These are phyloP conservation scores for Anabas testudineus DNA, from an alignment of 2,797 vertebrate genomes.

Conservation along the genomic window DNA sequence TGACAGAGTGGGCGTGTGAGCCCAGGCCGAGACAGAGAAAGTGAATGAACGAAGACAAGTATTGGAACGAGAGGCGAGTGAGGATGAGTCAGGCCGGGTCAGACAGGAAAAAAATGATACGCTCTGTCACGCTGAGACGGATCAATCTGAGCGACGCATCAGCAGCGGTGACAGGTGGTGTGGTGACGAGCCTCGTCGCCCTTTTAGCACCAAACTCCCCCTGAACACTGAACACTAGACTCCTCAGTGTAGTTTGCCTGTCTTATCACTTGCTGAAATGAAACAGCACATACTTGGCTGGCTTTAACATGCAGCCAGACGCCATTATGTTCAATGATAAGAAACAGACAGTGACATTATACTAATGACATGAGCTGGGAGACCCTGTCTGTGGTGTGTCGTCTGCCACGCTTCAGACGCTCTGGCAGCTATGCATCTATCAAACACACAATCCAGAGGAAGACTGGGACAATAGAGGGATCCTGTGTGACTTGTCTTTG, in stretches of 20 bases:
- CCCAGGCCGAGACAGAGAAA: constrained; percentile 32
- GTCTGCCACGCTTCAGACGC: constrained; percentile 31
- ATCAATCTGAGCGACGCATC: constrained; percentile 43
- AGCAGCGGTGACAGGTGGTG: constrained; percentile 51
- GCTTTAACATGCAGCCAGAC: constrained; percentile 36
- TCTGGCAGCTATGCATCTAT: constrained; percentile 17
- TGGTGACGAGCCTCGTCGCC: constrained; percentile 2
- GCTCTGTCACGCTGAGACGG: constrained; percentile 34
- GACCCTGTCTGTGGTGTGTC: constrained; percentile 45
- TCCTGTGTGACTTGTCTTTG: constrained; percentile 13
- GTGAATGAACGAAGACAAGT: constrained; percentile 38
- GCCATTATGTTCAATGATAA: constrained; percentile 46
- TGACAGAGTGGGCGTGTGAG: constrained; percentile 46
- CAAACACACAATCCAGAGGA: constrained; percentile 35
- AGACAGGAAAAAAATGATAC: constrained; percentile 51
- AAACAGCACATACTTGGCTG: constrained; percentile 53
- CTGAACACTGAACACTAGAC: constrained; percentile 6
- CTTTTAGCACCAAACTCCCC: neutral
- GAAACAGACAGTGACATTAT: constrained; percentile 42
- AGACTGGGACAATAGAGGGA: neutral
- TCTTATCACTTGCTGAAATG: constrained; percentile 42
- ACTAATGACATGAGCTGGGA: constrained; percentile 45
- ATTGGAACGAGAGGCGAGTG: constrained; percentile 32
- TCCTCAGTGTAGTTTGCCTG: constrained; percentile 19
- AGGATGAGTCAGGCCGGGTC: constrained; percentile 57